Conservation (phyloP, 1,140 invertebrate genomes). For the Stegodyphus mimosarum region DNA sequence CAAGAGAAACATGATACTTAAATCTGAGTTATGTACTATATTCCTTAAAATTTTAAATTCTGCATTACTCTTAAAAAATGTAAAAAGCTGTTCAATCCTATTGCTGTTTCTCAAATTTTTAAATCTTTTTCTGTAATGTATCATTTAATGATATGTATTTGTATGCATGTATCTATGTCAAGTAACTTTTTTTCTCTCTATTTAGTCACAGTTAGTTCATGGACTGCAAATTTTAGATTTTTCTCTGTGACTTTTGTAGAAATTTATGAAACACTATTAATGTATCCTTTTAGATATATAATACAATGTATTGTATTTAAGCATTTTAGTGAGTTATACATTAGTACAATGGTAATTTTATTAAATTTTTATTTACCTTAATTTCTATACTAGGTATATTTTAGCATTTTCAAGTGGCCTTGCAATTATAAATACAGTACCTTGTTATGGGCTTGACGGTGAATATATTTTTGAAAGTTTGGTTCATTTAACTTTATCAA, state of each 20-base stretch:
- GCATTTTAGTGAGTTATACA: no score
- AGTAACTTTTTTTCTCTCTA: neutral
- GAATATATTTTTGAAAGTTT: slow-evolving; percentile 1
- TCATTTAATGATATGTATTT: no score
- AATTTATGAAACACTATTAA: neutral
- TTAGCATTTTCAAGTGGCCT: neutral
- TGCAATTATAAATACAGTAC: slow-evolving; percentile 18
- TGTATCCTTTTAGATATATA: slow-evolving; percentile 2
- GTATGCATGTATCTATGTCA: no score
- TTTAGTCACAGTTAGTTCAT: neutral
- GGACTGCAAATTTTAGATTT: neutral
- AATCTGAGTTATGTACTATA: no score
- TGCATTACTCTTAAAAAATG: neutral
- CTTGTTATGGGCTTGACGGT: slow-evolving; percentile 22
- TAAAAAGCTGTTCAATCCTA: no score
- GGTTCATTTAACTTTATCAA: neutral
- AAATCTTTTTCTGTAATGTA: no score
- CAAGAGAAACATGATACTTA: no score
- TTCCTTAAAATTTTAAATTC: no score
- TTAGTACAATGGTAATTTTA: neutral
- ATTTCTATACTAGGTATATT: slow-evolving; percentile 4
- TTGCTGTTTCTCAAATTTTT: no score
- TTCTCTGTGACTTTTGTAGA: neutral
- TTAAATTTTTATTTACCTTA: neutral
- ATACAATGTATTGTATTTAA: no score